These are phyloP conservation scores for Paracentrotus lividus DNA, from an alignment of 53 echinoderm and acorn worm species.

Conservation along the genomic window DNA sequence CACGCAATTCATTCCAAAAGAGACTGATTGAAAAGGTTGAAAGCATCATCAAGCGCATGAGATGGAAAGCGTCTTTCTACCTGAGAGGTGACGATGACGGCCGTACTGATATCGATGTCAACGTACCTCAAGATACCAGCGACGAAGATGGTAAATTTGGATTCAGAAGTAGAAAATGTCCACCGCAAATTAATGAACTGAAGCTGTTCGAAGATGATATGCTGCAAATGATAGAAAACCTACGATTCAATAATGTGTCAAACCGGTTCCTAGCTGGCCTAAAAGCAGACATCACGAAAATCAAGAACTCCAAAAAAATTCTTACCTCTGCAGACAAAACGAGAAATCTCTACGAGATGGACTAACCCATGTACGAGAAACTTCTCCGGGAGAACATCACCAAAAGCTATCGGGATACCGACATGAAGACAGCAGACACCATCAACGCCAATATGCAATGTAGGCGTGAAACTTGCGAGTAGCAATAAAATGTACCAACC, in stretches of 20 bases:
- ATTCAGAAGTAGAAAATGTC: slow-evolving; percentile 62
- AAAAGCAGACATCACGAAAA: slow-evolving; percentile 50
- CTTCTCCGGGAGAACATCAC: not conserved
- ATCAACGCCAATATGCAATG: no score
- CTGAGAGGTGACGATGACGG: no score
- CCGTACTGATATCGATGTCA: slow-evolving; percentile 18
- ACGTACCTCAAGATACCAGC: no score
- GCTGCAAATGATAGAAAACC: slow-evolving; percentile 61
- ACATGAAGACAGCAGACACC: not conserved
- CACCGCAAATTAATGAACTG: slow-evolving; percentile 59
- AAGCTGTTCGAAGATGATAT: slow-evolving; percentile 64
- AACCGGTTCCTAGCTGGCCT: slow-evolving; percentile 51
- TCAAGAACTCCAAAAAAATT: slow-evolving; percentile 55
- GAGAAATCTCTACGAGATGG: slow-evolving; percentile 46
- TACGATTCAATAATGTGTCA: slow-evolving; percentile 48
- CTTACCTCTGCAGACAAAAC: slow-evolving; percentile 59
- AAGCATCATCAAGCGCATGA: not conserved
- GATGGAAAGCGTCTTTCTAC: not conserved
- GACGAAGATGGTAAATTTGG: slow-evolving; percentile 48
- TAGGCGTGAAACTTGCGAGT: no score
- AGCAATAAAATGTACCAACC: no score
- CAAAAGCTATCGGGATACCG: not conserved
- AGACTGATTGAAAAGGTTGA: not conserved
- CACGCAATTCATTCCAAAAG: no score
- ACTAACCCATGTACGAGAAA: not conserved